phyloP scores from a whole-genome alignment of 2,888 invertebrate genomes.

The Tuberolachnus salignus region DNA sequence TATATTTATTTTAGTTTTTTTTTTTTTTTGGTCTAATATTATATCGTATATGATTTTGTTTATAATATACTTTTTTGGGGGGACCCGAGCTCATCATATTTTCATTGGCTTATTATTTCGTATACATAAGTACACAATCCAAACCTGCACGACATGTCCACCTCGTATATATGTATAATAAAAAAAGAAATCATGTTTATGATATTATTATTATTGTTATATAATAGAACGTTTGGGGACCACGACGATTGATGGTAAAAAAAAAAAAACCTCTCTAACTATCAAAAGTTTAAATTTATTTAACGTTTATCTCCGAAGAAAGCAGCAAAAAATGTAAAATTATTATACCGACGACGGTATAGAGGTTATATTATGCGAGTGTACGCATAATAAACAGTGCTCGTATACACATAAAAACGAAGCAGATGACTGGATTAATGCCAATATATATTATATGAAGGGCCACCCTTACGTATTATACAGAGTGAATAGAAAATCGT shows the following conservation, averaged over 20 bases:
- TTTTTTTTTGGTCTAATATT: no score
- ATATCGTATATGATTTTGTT: neutral
- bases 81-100: neutral
- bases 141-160: neutral
- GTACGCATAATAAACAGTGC: conserved; percentile 35
- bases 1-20: neutral
- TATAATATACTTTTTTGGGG: neutral
- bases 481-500: no score
- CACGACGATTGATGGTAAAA: conserved; percentile 10
- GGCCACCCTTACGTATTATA: conserved; percentile 1
- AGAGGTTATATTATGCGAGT: conserved; percentile 6
- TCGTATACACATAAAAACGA: conserved; percentile 35
- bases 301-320: conserved; percentile 25
- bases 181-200: neutral
- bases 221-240: neutral
- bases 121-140: neutral
- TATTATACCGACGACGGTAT: conserved; percentile 27
- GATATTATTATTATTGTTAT: conserved; percentile 2
- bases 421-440: conserved; percentile 43
- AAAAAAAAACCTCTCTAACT: conserved; percentile 4
- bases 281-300: conserved; percentile 42
- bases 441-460: conserved; percentile 42
- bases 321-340: conserved; percentile 30
- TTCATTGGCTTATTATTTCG: neutral
- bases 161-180: neutral